Percentiles rank a stretch among this genome's conserved stretches.
phyloP scores from a whole-genome alignment of 2,888 invertebrate genomes.

The Drosophila picticornis region DNA sequence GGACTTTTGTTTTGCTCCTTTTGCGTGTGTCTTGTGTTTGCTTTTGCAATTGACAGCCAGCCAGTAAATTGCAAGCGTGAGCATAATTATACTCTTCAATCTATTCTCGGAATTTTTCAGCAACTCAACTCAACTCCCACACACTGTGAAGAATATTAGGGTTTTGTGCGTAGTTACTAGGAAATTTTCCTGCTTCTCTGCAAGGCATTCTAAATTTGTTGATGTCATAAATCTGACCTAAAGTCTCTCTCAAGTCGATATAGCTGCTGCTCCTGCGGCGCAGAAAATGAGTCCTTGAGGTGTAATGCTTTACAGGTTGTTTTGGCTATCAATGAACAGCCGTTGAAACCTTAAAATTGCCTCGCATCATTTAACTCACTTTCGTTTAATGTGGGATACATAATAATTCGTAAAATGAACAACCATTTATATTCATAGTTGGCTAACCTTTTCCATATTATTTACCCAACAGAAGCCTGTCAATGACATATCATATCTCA shows the following conservation, averaged over 20 bases:
- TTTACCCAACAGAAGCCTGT: slow-evolving; percentile 56
- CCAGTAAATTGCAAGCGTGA: slow-evolving; percentile 67
- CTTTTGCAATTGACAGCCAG: slow-evolving; percentile 66
- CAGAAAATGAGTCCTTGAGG: slow-evolving; percentile 1
- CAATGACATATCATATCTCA: slow-evolving; percentile 54
- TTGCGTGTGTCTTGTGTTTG: slow-evolving; percentile 45
- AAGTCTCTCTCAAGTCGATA: slow-evolving; percentile 53
- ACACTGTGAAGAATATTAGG: slow-evolving; percentile 28
- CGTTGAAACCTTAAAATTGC: not conserved
- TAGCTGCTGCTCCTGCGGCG: slow-evolving; percentile 60
- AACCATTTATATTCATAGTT: slow-evolving; percentile 7
- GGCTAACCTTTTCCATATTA: slow-evolving; percentile 28
- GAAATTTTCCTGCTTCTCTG: slow-evolving; percentile 53
- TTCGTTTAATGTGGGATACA: not conserved
- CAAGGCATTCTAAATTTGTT: slow-evolving; percentile 39
- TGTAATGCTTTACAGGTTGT: not conserved
- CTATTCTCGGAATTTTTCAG: slow-evolving; percentile 63
- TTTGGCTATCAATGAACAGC: slow-evolving; percentile 4
- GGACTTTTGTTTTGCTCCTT: slow-evolving; percentile 51
- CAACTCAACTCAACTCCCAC: slow-evolving; percentile 31
- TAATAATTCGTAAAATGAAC: not conserved
- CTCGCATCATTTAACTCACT: not conserved
- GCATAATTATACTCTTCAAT: slow-evolving; percentile 77
- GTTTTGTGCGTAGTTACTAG: slow-evolving; percentile 31
- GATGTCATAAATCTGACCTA: slow-evolving; percentile 62